Evolutionary conservation across 2,113 vertebrate genomes (phyloP).

Genomic region (Oryzias woworae): DNA sequence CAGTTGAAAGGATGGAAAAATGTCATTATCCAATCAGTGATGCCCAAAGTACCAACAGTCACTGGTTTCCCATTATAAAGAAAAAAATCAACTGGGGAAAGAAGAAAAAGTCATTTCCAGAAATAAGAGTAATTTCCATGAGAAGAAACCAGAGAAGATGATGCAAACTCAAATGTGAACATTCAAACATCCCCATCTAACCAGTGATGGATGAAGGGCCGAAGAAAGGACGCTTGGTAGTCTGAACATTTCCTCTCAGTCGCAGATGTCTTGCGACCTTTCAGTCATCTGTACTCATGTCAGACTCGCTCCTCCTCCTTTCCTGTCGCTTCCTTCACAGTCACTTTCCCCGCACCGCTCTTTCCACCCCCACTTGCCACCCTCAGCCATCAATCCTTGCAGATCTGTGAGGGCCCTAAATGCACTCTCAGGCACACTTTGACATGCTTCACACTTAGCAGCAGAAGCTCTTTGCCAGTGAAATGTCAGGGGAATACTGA

Average conservation of each 20-base stretch:
- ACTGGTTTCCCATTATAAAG: too few relatives aligned
- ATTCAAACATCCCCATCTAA: too few relatives aligned
- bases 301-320: not conserved
- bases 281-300: constrained; percentile 16
- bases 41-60: too few relatives aligned
- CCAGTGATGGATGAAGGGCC: too few relatives aligned
- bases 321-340: constrained; percentile 12
- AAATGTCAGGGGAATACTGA: constrained; percentile 66
- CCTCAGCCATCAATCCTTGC: constrained; percentile 52
- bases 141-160: too few relatives aligned
- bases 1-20: too few relatives aligned
- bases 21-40: too few relatives aligned
- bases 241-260: not conserved
- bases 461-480: constrained; percentile 45
- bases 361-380: constrained; percentile 27
- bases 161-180: too few relatives aligned
- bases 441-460: constrained; percentile 12
- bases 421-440: not conserved
- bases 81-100: too few relatives aligned
- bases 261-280: constrained; percentile 22
- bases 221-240: too few relatives aligned
- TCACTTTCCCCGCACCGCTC: not conserved
- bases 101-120: too few relatives aligned
- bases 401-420: constrained; percentile 13
- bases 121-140: too few relatives aligned